Evolutionary conservation across 2,113 vertebrate genomes (phyloP).

Genomic region (Ivindomyrus marchei): DNA sequence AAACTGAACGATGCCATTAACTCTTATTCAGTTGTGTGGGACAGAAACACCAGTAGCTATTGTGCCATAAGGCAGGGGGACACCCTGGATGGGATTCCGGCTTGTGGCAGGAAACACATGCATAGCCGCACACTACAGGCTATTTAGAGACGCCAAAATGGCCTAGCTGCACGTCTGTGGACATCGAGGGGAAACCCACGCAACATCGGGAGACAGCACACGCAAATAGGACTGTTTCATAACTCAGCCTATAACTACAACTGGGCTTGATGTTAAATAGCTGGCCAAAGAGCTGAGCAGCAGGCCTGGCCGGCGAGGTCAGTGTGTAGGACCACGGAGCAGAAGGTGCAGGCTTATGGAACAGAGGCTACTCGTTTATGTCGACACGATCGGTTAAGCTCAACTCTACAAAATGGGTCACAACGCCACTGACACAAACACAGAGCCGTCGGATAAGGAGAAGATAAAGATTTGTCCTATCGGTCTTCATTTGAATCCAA

Average conservation of each 20-base stretch:
- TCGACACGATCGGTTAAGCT: neutral
- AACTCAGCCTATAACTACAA: neutral
- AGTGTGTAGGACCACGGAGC: neutral
- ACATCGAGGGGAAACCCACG: neutral
- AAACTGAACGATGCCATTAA: neutral
- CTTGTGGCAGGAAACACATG: neutral
- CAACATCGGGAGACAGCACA: neutral
- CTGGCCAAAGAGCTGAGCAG: neutral
- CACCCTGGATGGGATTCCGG: neutral
- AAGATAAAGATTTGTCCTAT: neutral
- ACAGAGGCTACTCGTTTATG: neutral
- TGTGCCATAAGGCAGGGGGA: neutral
- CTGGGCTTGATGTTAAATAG: neutral
- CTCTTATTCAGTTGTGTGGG: neutral
- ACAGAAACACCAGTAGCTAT: neutral
- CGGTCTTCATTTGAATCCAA: neutral
- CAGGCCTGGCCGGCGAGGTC: neutral
- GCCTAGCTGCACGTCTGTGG: neutral
- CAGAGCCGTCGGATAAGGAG: neutral
- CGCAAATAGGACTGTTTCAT: neutral
- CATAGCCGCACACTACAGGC: neutral
- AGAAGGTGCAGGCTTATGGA: neutral
- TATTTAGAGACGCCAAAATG: neutral
- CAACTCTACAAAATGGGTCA: neutral
- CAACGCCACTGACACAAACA: neutral